A percentile compares a stretch with the other conserved stretches of the same genome.
phyloP scores from a whole-genome alignment of 2,113 vertebrate species.

The Eretmochelys imbricata region DNA sequence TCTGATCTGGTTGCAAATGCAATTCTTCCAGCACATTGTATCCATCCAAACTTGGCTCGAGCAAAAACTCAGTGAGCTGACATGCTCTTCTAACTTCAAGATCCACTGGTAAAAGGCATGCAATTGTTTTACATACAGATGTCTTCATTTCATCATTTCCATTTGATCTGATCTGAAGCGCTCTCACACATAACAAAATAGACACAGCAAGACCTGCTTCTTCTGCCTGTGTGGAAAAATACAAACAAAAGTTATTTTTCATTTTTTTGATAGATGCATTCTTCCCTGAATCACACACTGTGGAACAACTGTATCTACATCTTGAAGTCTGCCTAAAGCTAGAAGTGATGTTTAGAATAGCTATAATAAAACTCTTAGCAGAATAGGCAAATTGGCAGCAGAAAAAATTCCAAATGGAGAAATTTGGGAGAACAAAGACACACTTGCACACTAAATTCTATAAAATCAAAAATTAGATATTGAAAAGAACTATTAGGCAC shows the following conservation, averaged over 20 bases:
- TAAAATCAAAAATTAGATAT: not conserved
- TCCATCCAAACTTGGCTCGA: conserved; percentile 87
- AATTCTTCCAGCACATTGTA: conserved; percentile 90
- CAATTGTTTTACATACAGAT: conserved; percentile 93
- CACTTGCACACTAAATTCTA: not conserved
- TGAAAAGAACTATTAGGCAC: not conserved
- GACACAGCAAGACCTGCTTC: conserved; percentile 89
- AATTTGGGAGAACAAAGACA: not conserved
- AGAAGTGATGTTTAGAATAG: not conserved
- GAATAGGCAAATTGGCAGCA: not conserved
- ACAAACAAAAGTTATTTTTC: not conserved
- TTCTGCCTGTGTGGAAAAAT: conserved; percentile 79
- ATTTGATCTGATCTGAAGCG: conserved; percentile 91
- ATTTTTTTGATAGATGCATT: not conserved
- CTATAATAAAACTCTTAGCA: not conserved
- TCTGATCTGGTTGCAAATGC: conserved; percentile 93
- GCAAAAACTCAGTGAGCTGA: conserved; percentile 94
- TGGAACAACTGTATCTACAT: not conserved
- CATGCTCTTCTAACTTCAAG: conserved; percentile 95
- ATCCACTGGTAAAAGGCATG: conserved; percentile 92
- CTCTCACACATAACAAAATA: conserved; percentile 93
- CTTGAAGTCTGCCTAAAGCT: not conserved
- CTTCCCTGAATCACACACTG: not conserved
- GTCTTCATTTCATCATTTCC: conserved; percentile 91
- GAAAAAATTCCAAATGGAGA: not conserved